Base-by-base conservation (phyloP, 2,797 vertebrate species). In the Arctocebus calabarensis region DNA sequence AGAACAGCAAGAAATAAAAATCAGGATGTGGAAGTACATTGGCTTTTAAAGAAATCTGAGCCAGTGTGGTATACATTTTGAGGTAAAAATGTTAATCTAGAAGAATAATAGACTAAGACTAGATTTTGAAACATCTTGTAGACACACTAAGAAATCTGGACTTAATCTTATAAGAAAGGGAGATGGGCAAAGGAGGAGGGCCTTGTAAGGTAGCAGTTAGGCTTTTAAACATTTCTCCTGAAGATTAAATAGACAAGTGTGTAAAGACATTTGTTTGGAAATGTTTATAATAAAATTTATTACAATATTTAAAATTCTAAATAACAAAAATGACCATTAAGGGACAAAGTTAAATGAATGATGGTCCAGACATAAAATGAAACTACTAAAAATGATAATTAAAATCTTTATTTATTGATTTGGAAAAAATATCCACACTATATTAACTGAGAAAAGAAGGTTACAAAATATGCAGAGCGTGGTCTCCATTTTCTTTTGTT, bases 221-320 rank as follows among this genome's bases (percentile, higher is more conserved):
- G 75, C 40, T 83, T 87, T 52, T 34, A 94, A 88, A 85, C 40
- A 86, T 73, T 88, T 97, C 43, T 94, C n/a, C 73, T 95, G 84
- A 74, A 61, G 9, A 91, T 94, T 74, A 90, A 97, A 87, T 40
- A 84, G 57, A 84, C 29, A 82, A 66, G 12, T 62, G 0, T 87
- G 5, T 95, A 45, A 74, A 79, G 32, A 70, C 2, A 84, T 94
- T 97, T 93, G 74, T 83, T 85, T n/a, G 57, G 10, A 29, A 96
- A 90, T 73, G 71, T 85, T 91, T 84, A 29, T 79, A 74, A 82
- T 55, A 92, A 95, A 93, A 85, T 94, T 90, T 94, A 86, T 82
- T 88, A 93, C 7, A 92, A 89, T 92, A 95, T 95, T 97, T 90
- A 94, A 93, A 97, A 95, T 88, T 96, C 64, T 91, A 90, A 96